phyloP scores from a whole-genome alignment of 2,113 vertebrate species.

The Amblyornis subalaris region DNA sequence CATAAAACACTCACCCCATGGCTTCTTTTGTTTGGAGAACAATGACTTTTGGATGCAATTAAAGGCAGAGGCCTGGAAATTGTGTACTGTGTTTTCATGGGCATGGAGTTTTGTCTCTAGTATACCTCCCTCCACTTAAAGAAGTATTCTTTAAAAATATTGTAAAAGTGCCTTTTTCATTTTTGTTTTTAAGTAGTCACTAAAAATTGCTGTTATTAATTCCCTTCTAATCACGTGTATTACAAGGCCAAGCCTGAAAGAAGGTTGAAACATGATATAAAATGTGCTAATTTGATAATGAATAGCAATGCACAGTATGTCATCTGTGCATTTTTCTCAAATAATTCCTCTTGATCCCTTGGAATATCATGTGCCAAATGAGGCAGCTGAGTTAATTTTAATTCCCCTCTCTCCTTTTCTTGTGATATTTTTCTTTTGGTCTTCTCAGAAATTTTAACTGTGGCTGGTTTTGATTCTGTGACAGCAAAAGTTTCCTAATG shows the following conservation, averaged over 20 bases:
- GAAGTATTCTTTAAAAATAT: not conserved
- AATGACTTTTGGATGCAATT: slow-evolving; percentile 2
- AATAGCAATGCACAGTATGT: not conserved
- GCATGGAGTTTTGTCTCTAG: not conserved
- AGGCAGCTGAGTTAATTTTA: slow-evolving; percentile 12
- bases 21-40: slow-evolving; percentile 24
- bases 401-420: not conserved
- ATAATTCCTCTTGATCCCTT: slow-evolving; percentile 23
- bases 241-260: slow-evolving; percentile 3
- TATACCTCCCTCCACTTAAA: not conserved
- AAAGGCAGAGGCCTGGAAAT: not conserved
- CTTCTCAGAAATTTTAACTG: not conserved
- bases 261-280: slow-evolving; percentile 10
- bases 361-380: not conserved
- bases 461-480: not conserved
- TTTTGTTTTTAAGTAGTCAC: not conserved
- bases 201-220: slow-evolving; percentile 16
- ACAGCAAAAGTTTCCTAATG: not conserved
- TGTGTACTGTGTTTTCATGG: not conserved
- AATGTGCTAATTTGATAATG: slow-evolving; percentile 15
- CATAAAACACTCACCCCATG: not conserved
- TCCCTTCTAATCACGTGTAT: not conserved
- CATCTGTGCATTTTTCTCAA: slow-evolving; percentile 4
- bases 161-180: not conserved
- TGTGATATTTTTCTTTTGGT: not conserved